Evolutionary conservation across 2,888 invertebrate genomes (phyloP).

Genomic region (Brenthis daphne): DNA sequence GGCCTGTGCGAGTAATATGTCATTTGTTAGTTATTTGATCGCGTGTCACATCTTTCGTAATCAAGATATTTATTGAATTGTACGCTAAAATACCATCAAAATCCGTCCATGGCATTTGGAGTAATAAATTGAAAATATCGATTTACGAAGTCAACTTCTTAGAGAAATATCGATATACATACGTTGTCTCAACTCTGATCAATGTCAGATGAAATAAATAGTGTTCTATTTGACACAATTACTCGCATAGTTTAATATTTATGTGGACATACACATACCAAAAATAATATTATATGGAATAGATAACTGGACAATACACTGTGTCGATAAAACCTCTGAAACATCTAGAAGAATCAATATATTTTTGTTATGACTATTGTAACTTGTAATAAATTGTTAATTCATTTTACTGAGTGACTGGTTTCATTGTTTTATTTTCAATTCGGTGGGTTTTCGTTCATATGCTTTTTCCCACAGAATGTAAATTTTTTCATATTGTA

Average conservation of each 20-base stretch:
- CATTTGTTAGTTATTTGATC: constrained; percentile 28
- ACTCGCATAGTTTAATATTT: constrained; percentile 61
- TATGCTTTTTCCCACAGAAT: constrained; percentile 47
- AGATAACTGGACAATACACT: constrained; percentile 55
- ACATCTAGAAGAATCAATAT: constrained; percentile 62
- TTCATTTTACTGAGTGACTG: constrained; percentile 71
- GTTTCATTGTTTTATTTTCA: constrained; percentile 65
- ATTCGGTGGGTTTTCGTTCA: constrained; percentile 46
- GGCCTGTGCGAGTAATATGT: constrained; percentile 47
- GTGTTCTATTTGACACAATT: constrained; percentile 46
- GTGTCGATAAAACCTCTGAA: constrained; percentile 50
- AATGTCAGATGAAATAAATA: constrained; percentile 1
- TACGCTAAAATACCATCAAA: constrained; percentile 5
- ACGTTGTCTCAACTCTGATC: not conserved
- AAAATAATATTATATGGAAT: constrained; percentile 60
- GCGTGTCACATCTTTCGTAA: constrained; percentile 9
- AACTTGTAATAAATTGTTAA: constrained; percentile 71
- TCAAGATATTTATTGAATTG: not conserved
- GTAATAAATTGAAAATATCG: not conserved
- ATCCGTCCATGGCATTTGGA: constrained; percentile 13
- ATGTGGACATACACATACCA: constrained; percentile 73
- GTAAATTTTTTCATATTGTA: constrained; percentile 63
- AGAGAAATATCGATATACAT: not conserved
- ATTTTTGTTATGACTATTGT: constrained; percentile 73
- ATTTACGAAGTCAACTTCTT: not conserved